phyloP scores from a whole-genome alignment of 2,113 vertebrate genomes.

The Mobula birostris region DNA sequence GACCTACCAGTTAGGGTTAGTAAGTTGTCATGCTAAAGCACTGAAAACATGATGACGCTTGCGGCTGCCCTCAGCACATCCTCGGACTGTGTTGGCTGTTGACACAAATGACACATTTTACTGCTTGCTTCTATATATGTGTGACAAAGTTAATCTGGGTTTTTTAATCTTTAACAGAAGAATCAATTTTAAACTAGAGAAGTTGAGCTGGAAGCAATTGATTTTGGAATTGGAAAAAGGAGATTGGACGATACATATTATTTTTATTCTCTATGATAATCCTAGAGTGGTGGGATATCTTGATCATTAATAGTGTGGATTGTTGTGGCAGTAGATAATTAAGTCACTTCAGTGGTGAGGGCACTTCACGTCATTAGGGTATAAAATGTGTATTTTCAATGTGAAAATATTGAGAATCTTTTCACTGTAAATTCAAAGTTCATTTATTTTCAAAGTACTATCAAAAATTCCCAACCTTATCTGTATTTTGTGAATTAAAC shows the following conservation, averaged over 20 bases:
- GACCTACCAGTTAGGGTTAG: too few species aligned
- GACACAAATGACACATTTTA: too few species aligned
- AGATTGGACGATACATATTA: neutral
- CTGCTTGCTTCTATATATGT: too few species aligned
- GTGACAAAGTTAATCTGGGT: too few species aligned
- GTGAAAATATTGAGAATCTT: neutral
- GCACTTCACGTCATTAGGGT: neutral
- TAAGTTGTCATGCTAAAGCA: too few species aligned
- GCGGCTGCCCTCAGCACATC: too few species aligned
- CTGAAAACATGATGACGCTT: too few species aligned
- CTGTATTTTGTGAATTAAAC: neutral
- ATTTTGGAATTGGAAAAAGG: neutral
- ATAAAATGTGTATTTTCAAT: neutral
- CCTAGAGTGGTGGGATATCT: neutral
- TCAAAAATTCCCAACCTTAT: neutral
- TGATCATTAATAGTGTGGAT: too few species aligned
- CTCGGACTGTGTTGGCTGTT: too few species aligned
- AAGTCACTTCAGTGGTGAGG: neutral
- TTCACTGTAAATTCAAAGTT: too few species aligned
- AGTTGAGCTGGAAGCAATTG: neutral
- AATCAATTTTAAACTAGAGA: neutral
- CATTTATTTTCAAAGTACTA: too few species aligned
- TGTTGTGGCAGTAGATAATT: neutral
- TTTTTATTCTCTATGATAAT: neutral
- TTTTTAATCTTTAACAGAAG: too few species aligned